Percentiles rank a stretch among this genome's conserved stretches.
Evolutionary conservation across 2,888 invertebrate genomes (phyloP).

Genomic region (Seira ritae): DNA sequence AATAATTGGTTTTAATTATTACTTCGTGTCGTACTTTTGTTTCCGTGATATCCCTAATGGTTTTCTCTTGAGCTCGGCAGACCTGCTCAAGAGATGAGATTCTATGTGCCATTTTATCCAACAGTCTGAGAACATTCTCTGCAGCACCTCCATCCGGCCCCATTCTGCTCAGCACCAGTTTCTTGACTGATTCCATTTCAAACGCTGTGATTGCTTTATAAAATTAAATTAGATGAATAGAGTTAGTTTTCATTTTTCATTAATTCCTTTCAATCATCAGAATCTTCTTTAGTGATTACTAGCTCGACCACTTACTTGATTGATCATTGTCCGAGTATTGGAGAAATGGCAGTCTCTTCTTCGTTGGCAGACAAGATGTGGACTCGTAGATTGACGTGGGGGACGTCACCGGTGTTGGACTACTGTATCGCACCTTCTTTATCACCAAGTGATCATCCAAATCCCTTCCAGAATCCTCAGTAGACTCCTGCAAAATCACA

Average conservation of each 20-base stretch:
- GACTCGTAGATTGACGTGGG: slow-evolving; percentile 43
- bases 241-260: too few relatives aligned
- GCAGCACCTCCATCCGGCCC: slow-evolving; percentile 66
- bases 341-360: slow-evolving; percentile 70
- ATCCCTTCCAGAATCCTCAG: slow-evolving; percentile 50
- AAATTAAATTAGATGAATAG: not conserved
- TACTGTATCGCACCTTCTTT: slow-evolving; percentile 68
- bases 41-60: slow-evolving; percentile 60
- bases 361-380: slow-evolving; percentile 67
- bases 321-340: slow-evolving; percentile 71
- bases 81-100: slow-evolving; percentile 72
- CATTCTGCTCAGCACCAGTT: slow-evolving; percentile 64
- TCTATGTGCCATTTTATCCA: slow-evolving; percentile 69
- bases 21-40: slow-evolving; percentile 46
- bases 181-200: slow-evolving; percentile 69
- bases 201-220: slow-evolving; percentile 55
- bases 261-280: too few relatives aligned
- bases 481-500: slow-evolving; percentile 65
- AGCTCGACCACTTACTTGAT: slow-evolving; percentile 53
- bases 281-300: too few relatives aligned
- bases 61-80: slow-evolving; percentile 66
- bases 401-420: slow-evolving; percentile 44
- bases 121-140: slow-evolving; percentile 60
- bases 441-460: slow-evolving; percentile 69
- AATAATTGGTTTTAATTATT: too few relatives aligned